phyloP scores from a whole-genome alignment of 1,140 invertebrate species.

The Neodiprion virginianus region DNA sequence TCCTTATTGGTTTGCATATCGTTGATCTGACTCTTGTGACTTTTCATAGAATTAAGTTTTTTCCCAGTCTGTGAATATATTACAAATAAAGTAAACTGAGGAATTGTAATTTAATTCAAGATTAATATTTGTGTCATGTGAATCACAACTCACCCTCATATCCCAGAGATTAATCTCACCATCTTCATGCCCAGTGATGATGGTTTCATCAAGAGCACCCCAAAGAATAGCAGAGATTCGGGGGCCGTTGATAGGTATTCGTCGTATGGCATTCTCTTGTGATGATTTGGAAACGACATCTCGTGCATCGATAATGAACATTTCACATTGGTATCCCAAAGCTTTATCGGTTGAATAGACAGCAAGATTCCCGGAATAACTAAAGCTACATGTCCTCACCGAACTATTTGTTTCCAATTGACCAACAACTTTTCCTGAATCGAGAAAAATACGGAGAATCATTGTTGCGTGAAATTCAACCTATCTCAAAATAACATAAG shows the following conservation, averaged over 20 bases:
- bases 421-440: slow-evolving; percentile 74
- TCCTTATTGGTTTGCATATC: slow-evolving; percentile 96
- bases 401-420: slow-evolving; percentile 84
- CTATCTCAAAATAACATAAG: background rate
- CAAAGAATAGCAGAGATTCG: slow-evolving; percentile 93
- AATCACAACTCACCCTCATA: slow-evolving; percentile 70
- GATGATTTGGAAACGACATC: slow-evolving; percentile 65
- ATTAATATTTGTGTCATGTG: slow-evolving; percentile 11
- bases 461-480: background rate
- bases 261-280: slow-evolving; percentile 67
- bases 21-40: slow-evolving; percentile 89
- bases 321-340: slow-evolving; percentile 89
- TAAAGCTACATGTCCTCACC: slow-evolving; percentile 91
- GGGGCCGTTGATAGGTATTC: slow-evolving; percentile 69
- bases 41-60: slow-evolving; percentile 75
- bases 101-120: slow-evolving; percentile 7
- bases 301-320: slow-evolving; percentile 84
- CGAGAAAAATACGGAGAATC: background rate
- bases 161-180: slow-evolving; percentile 94
- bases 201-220: slow-evolving; percentile 89
- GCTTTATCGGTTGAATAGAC: slow-evolving; percentile 93
- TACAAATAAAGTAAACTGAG: slow-evolving; percentile 18
- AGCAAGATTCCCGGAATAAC: slow-evolving; percentile 90
- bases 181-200: slow-evolving; percentile 95
- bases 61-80: slow-evolving; percentile 73